Evolutionary conservation across 2,888 invertebrate genomes (phyloP).

Genomic region (Ochlodes sylvanus): DNA sequence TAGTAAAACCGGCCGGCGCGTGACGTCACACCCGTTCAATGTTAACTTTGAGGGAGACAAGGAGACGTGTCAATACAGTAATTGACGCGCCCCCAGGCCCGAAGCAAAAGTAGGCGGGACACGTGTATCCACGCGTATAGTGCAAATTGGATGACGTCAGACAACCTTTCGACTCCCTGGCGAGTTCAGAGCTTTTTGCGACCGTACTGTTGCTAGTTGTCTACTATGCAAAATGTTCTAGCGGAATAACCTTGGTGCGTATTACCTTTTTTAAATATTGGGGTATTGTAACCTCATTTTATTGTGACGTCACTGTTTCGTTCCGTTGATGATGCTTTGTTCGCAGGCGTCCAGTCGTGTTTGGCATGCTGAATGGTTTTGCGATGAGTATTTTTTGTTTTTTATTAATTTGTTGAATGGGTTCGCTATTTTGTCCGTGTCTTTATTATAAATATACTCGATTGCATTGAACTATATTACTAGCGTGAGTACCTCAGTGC

Average conservation of each 20-base stretch:
- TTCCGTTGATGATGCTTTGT: neutral
- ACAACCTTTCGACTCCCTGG: conserved; percentile 11
- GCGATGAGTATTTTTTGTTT: neutral
- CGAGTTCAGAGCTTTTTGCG: conserved; percentile 29
- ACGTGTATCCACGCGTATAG: conserved; percentile 1
- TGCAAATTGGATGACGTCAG: conserved; percentile 30
- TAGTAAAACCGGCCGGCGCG: conserved; percentile 8
- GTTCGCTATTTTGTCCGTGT: too few relatives aligned
- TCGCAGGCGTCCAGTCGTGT: conserved; percentile 1
- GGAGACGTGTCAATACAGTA: conserved; percentile 13
- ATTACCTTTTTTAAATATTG: neutral
- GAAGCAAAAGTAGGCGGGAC: neutral
- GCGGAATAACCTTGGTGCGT: conserved; percentile 26
- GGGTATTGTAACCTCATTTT: neutral
- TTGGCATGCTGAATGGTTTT: neutral
- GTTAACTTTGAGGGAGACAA: conserved; percentile 25
- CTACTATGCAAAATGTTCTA: conserved; percentile 7
- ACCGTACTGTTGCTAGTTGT: conserved; percentile 7
- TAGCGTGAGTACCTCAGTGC: too few relatives aligned
- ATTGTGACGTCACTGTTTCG: conserved; percentile 11
- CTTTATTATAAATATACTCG: too few relatives aligned
- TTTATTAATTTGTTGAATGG: neutral
- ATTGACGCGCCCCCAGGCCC: conserved; percentile 29
- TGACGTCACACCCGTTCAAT: conserved; percentile 32
- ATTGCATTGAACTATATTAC: too few relatives aligned